Evolutionary conservation across 2,113 vertebrate genomes (phyloP).

Genomic region (Etheostoma cragini): DNA sequence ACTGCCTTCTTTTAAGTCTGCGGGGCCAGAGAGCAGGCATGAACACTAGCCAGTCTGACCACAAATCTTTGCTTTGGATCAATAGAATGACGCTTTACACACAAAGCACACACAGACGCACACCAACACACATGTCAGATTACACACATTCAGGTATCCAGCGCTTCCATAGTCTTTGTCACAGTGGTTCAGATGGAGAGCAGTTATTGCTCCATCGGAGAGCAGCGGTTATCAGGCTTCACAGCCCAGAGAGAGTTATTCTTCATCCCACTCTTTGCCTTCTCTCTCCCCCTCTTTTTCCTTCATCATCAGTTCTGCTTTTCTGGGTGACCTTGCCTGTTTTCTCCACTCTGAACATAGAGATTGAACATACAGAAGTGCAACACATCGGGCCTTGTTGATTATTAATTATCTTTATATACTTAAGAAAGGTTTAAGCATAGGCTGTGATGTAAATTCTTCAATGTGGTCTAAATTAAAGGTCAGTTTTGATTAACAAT

Average conservation of each 20-base stretch:
- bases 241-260: constrained; percentile 15
- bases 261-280: background rate
- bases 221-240: constrained; percentile 41
- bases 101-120: constrained; percentile 13
- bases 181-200: constrained; percentile 35
- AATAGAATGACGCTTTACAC: constrained; percentile 27
- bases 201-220: too few relatives aligned
- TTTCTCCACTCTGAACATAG: background rate
- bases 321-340: constrained; percentile 32
- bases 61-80: constrained; percentile 49
- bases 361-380: background rate
- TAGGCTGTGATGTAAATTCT: background rate
- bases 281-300: constrained; percentile 1
- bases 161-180: constrained; percentile 1
- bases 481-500: background rate
- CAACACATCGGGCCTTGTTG: too few relatives aligned
- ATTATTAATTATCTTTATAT: too few relatives aligned
- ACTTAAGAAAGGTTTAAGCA: background rate
- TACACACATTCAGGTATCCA: constrained; percentile 17
- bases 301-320: background rate
- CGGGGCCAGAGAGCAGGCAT: constrained; percentile 24
- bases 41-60: constrained; percentile 31
- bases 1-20: constrained; percentile 15
- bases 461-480: background rate
- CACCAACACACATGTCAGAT: background rate